phyloP scores from a whole-genome alignment of 1,140 invertebrate species.

The Caenorhabditis remanei region DNA sequence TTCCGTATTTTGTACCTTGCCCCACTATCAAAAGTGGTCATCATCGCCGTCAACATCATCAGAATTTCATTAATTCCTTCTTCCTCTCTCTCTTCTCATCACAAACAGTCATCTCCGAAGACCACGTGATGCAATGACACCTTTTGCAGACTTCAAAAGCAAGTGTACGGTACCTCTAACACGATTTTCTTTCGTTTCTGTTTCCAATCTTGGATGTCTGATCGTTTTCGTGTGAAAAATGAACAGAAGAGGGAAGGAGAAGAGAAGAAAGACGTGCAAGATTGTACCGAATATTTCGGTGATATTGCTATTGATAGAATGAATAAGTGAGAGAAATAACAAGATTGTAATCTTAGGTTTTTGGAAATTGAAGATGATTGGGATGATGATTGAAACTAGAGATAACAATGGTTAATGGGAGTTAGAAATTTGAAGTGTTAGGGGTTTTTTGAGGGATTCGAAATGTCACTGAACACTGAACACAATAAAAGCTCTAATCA shows the following conservation, averaged over 20 bases:
- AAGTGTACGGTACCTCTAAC: too few species aligned
- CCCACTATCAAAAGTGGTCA: not conserved
- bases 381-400: too few species aligned
- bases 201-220: constrained; percentile 14
- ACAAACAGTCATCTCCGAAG: not conserved
- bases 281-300: not conserved
- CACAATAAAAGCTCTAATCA: too few species aligned
- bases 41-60: not conserved
- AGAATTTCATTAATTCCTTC: not conserved
- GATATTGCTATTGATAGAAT: not conserved
- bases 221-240: not conserved
- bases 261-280: constrained; percentile 32
- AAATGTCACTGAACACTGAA: too few species aligned
- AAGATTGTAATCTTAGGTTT: not conserved
- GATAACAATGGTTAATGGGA: too few species aligned
- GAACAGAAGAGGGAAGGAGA: not conserved
- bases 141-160: constrained; percentile 5
- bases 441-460: too few species aligned
- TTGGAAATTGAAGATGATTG: too few species aligned
- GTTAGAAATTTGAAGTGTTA: too few species aligned
- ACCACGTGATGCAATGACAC: constrained; percentile 34
- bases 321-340: not conserved
- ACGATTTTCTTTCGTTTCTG: not conserved
- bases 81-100: too few species aligned
- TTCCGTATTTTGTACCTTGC: constrained; percentile 25